Base-by-base conservation (phyloP, 2,888 invertebrate genomes). In the Aleiodes testaceus region DNA sequence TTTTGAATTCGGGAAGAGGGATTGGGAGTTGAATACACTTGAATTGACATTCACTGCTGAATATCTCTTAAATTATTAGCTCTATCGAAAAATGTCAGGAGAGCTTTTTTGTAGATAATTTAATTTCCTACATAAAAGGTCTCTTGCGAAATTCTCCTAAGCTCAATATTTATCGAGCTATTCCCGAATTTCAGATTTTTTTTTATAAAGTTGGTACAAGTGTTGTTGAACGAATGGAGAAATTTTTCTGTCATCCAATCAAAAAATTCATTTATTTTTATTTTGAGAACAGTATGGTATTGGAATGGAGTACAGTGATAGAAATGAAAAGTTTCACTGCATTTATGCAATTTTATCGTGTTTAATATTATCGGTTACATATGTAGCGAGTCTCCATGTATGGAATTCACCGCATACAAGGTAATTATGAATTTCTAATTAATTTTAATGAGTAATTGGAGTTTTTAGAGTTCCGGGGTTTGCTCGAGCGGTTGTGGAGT, bases 351-450 rank as follows among this genome's bases (percentile, higher is more conserved):
- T 94, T 80, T 87, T 92, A 76, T 91, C 95, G 78, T 95, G 96
- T 88, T 89, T 95, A 77, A 88, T 93, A 74, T 90, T 97, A 80
- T 94, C 96, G 11, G 87, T 94, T 77, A 89, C 92, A 45, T 97
- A 95, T 89, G 95, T 97, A 76, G 93, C 93, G 71, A 97, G 97
- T 88, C 90, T 97, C 72, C 96, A 97, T 87, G 91, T 97, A 66
- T 97, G 97, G 96, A 93, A 91, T 81, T 91, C 92, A 71, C 92
- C 92, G 81, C 90, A 93, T 80, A 91, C 91, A 90, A 94, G 94
- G 94, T 93, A 91, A 84, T 72, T 74, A 36, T 9, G 36, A 6
- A 36, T 36, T 36, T 36, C n/a, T 36, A 36, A 36, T 36, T 36
- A 36, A 36, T 36, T 36, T 36, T 36, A 36, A 36, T 36, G 9